Evolutionary conservation across 2,888 invertebrate species (phyloP).

Genomic region (Lissocephala sabroskyi): DNA sequence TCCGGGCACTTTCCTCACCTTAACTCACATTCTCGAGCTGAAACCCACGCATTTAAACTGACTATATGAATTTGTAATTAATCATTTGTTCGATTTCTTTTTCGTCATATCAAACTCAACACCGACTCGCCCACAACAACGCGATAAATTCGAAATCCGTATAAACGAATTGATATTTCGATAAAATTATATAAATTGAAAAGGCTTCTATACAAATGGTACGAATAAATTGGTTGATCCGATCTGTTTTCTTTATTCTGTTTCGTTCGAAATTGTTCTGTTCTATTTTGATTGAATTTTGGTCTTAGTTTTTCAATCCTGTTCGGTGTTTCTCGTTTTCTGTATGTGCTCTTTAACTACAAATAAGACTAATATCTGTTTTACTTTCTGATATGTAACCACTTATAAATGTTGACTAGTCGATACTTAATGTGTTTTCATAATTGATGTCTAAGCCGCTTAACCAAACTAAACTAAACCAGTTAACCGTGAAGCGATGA

Average conservation of each 20-base stretch:
- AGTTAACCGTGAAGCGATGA: slow-evolving; percentile 3
- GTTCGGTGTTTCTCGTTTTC: slow-evolving; percentile 46
- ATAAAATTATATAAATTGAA: slow-evolving; percentile 21
- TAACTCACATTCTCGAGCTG: background rate
- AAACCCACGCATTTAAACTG: background rate
- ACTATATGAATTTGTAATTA: slow-evolving; percentile 52
- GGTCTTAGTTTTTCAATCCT: slow-evolving; percentile 9
- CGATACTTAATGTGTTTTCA: slow-evolving; percentile 16
- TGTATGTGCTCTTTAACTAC: slow-evolving; percentile 34
- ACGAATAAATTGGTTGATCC: slow-evolving; percentile 68
- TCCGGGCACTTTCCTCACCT: background rate
- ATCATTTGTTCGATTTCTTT: slow-evolving; percentile 60
- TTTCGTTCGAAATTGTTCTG: slow-evolving; percentile 9
- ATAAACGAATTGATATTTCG: slow-evolving; percentile 30
- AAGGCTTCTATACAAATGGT: slow-evolving; percentile 72
- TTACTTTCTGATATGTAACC: too few relatives aligned
- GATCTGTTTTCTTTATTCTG: slow-evolving; percentile 29
- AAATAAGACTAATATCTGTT: slow-evolving; percentile 20
- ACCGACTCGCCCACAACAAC: slow-evolving; percentile 49
- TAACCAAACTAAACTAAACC: slow-evolving; percentile 2
- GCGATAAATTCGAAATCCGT: slow-evolving; percentile 21
- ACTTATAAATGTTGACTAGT: slow-evolving; percentile 22
- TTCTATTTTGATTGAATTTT: slow-evolving; percentile 3
- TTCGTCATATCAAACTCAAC: slow-evolving; percentile 52
- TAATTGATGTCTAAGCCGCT: slow-evolving; percentile 16